Conservation (phyloP, 2,888 invertebrate species). For the Escarpia spicata region DNA sequence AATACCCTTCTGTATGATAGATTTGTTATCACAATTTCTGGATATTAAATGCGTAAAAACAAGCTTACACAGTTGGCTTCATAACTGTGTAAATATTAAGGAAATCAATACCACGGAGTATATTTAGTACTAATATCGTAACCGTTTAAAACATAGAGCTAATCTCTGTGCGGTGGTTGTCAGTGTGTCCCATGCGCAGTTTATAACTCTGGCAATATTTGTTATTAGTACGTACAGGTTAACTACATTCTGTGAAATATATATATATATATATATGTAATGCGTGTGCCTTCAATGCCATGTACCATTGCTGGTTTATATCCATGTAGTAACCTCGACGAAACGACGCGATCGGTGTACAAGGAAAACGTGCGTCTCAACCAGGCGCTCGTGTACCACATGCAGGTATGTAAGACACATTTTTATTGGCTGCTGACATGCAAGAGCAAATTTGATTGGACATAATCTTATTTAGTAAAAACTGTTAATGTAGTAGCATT, state of each 20-base stretch:
- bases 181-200: background rate
- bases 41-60: background rate
- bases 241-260: background rate
- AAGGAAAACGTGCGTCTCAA: slow-evolving; percentile 64
- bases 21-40: background rate
- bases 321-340: slow-evolving; percentile 58
- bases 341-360: slow-evolving; percentile 65
- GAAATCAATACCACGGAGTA: too few relatives aligned
- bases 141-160: too few relatives aligned
- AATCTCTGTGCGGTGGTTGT: background rate
- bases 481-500: background rate
- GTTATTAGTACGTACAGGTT: background rate
- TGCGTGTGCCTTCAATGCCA: background rate
- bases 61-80: background rate
- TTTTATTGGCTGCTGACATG: background rate
- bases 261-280: background rate
- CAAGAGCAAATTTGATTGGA: background rate
- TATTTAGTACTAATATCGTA: too few relatives aligned
- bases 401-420: slow-evolving; percentile 28
- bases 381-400: slow-evolving; percentile 61
- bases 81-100: background rate
- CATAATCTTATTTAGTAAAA: background rate
- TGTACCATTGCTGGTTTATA: background rate
- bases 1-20: too few relatives aligned
- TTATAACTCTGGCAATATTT: background rate